A percentile compares a stretch with the other conserved stretches of the same genome.
Evolutionary conservation across 2,113 vertebrate species (phyloP).

Genomic region (Sphaerodactylus townsendi): DNA sequence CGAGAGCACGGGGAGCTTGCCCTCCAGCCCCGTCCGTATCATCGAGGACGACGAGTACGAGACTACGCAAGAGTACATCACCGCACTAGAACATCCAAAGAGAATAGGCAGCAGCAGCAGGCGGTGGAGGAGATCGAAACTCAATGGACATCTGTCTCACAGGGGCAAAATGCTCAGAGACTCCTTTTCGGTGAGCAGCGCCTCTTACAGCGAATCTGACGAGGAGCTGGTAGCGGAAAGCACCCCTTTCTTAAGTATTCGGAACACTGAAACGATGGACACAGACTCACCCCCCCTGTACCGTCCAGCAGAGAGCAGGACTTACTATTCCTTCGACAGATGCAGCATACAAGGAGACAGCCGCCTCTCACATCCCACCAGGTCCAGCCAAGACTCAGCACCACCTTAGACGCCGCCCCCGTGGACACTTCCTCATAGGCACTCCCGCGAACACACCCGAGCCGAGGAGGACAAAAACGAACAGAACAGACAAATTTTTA

Average conservation of each 20-base stretch:
- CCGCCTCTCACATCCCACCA: conserved; percentile 78
- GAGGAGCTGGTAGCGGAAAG: conserved; percentile 92
- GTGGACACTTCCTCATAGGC: neutral
- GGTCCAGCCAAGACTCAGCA: conserved; percentile 86
- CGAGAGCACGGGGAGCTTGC: conserved; percentile 92
- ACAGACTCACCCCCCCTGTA: conserved; percentile 86
- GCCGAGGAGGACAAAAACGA: conserved; percentile 49
- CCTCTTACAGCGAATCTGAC: conserved; percentile 90
- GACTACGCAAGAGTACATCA: conserved; percentile 95
- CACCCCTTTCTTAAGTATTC: conserved; percentile 96
- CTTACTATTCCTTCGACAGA: conserved; percentile 88
- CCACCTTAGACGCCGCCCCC: conserved; percentile 84
- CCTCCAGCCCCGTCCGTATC: conserved; percentile 92
- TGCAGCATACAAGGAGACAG: conserved; percentile 78
- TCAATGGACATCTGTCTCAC: conserved; percentile 91
- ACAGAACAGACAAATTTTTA: conserved; percentile 88
- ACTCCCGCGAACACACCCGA: conserved; percentile 20
- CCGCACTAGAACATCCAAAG: conserved; percentile 85
- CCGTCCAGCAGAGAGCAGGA: conserved; percentile 89
- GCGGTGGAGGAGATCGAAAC: conserved; percentile 91
- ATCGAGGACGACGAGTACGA: conserved; percentile 94
- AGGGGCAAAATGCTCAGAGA: conserved; percentile 86
- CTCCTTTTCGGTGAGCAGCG: conserved; percentile 92
- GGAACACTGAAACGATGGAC: conserved; percentile 81
- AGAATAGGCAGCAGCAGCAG: conserved; percentile 82